These are phyloP conservation scores for Chrysemys picta DNA, from an alignment of 2,113 vertebrate genomes.

Conservation along the genomic window DNA sequence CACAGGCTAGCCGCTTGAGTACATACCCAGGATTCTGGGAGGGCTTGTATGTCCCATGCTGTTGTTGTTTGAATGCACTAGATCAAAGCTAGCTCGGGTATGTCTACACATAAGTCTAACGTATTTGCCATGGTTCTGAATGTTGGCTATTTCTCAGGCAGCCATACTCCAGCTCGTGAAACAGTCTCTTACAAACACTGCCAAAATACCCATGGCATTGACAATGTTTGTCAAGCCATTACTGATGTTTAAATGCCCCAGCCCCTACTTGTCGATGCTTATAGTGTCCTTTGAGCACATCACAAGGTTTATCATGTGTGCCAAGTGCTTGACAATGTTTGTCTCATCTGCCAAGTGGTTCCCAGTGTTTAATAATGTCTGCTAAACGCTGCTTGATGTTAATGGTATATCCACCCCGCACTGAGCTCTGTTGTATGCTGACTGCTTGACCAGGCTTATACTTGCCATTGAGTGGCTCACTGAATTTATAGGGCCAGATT, in stretches of 20 bases:
- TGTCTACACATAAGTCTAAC: no score
- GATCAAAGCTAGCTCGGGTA: no score
- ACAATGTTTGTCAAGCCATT: not conserved
- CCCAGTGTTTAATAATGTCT: not conserved
- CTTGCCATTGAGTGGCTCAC: not conserved
- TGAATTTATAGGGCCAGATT: fast-evolving
- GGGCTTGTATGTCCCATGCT: no score
- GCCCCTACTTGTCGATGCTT: not conserved
- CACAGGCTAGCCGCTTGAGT: no score
- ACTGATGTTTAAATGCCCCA: not conserved
- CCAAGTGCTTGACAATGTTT: not conserved
- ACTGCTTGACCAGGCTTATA: not conserved
- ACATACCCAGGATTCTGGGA: no score
- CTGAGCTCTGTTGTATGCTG: not conserved
- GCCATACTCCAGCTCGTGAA: not conserved
- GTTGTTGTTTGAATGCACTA: no score
- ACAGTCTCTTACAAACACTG: not conserved
- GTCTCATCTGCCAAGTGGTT: not conserved
- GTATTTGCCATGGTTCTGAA: not conserved
- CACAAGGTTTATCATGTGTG: not conserved
- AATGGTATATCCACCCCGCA: not conserved
- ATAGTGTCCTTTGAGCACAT: not conserved
- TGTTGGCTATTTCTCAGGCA: not conserved
- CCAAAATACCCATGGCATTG: not conserved
- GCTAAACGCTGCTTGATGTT: not conserved